phyloP scores from a whole-genome alignment of 30 jellyfish, hydroid and myxozoan species.

The Hydractinia echinata region DNA sequence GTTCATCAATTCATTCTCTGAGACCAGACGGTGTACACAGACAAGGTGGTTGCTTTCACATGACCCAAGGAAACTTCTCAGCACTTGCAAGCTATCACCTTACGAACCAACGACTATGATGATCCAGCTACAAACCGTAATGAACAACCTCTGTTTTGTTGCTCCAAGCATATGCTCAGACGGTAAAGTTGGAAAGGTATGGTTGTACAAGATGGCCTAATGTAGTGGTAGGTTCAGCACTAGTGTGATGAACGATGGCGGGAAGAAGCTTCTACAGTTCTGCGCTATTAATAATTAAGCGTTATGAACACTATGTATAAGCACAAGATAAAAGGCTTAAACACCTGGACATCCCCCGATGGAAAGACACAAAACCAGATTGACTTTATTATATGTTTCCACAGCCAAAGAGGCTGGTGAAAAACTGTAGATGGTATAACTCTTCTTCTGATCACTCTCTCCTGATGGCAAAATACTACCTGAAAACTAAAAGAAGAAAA shows the following conservation, averaged over 20 bases:
- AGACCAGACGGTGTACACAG: no score
- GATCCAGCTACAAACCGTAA: no score
- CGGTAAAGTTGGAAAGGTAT: slow-evolving; percentile 22
- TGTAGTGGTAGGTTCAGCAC: slow-evolving; percentile 10
- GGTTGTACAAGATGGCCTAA: slow-evolving; percentile 23
- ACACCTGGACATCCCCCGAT: slow-evolving; percentile 45
- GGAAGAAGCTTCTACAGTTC: slow-evolving; percentile 23
- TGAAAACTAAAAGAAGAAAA: neutral
- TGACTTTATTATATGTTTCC: slow-evolving; percentile 23
- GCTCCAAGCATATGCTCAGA: no score
- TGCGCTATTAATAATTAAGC: slow-evolving; percentile 16
- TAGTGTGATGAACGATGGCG: neutral
- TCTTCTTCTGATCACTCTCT: slow-evolving; percentile 1
- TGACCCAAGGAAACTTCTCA: no score
- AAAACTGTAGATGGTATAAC: neutral
- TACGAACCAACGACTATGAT: no score
- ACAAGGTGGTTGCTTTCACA: no score
- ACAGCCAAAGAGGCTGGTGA: neutral
- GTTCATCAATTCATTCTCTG: no score
- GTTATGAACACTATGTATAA: slow-evolving; percentile 30
- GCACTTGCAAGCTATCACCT: no score
- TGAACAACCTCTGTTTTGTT: no score
- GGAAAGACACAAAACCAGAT: slow-evolving; percentile 28
- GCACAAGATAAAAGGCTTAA: slow-evolving; percentile 25
- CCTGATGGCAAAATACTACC: neutral